Evolutionary conservation across 2,113 vertebrate genomes (phyloP), one percentile per base, ranked within the genome.

Genomic region (Pelecanoides urinatrix): DNA sequence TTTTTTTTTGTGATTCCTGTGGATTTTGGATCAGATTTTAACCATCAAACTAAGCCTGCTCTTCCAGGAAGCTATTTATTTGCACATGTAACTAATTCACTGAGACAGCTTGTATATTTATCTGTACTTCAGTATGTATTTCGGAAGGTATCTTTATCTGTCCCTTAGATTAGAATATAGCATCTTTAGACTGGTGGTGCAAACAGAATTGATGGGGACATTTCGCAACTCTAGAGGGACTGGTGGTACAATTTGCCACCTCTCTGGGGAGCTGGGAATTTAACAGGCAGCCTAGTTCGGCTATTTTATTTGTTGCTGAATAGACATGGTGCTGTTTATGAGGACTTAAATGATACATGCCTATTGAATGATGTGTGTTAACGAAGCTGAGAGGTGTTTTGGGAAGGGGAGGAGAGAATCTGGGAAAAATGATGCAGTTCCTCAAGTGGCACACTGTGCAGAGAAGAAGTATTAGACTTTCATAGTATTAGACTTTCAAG

Each of bases 41-140:
- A 62, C 49, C 2, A 0, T 85, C 80, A 91, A 81, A 92, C 55
- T 40, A 36, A 88, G 86, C 36, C 58, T 92, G 86, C 52, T 94
- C 68, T 86, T 92, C 78, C 80, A 89, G 80, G 59, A 90, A 95
- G 74, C 36, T 91, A 79, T 96, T 97, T 91, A 79, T 96, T 97
- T 92, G 25, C 81, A 91, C 84, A 36, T 82, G 55, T 79, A 96
- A 90, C 83, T 89, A 91, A 89, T 90, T 95, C 89, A 79, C 77
- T 2, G 6, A 95, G 92, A 94, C 94, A 85, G 67, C 73, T 91
- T 96, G 76, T 92, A 62, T 96, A 84, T 94, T 95, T 95, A 75
- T 95, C 91, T 89, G 59, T 83, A 50, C 86, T 89, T 82, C n/a
- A 87, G 61, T 87, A 47, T 18, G 53, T 79, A 72, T 89, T 91